Conservation (phyloP, 1,140 invertebrate genomes). For the Drosophila nigrodunni region DNA sequence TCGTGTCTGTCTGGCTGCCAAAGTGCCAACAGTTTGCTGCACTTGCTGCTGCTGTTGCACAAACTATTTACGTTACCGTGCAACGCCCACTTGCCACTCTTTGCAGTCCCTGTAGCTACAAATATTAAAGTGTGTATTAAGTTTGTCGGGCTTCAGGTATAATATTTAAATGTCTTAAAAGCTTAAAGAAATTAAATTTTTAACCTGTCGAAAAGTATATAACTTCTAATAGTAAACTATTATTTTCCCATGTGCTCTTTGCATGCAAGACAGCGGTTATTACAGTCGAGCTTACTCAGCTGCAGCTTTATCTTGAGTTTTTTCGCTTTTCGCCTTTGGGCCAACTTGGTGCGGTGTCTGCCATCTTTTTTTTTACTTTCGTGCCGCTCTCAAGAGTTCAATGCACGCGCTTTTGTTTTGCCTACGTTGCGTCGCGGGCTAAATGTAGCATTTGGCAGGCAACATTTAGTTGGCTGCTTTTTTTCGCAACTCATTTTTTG, state of each 20-base stretch:
- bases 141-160: too few species aligned
- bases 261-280: too few species aligned
- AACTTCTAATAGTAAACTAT: too few species aligned
- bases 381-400: conserved; percentile 57
- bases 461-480: conserved; percentile 13
- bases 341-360: conserved; percentile 18
- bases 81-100: conserved; percentile 55
- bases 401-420: conserved; percentile 73
- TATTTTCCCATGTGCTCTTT: too few species aligned
- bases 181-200: too few species aligned
- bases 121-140: too few species aligned
- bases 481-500: not conserved
- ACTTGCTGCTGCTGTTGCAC: conserved; percentile 50
- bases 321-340: conserved; percentile 2
- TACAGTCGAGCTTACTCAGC: too few species aligned
- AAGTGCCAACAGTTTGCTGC: conserved; percentile 54
- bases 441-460: conserved; percentile 71
- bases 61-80: conserved; percentile 71
- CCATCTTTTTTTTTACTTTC: conserved; percentile 7
- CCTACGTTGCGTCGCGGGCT: conserved; percentile 50
- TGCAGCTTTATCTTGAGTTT: not conserved
- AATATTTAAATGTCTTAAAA: too few species aligned
- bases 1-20: conserved; percentile 38
- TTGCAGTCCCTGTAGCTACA: too few species aligned
- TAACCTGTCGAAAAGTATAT: too few species aligned